Conservation (phyloP, 1,140 invertebrate species). For the Anastrepha ludens region DNA sequence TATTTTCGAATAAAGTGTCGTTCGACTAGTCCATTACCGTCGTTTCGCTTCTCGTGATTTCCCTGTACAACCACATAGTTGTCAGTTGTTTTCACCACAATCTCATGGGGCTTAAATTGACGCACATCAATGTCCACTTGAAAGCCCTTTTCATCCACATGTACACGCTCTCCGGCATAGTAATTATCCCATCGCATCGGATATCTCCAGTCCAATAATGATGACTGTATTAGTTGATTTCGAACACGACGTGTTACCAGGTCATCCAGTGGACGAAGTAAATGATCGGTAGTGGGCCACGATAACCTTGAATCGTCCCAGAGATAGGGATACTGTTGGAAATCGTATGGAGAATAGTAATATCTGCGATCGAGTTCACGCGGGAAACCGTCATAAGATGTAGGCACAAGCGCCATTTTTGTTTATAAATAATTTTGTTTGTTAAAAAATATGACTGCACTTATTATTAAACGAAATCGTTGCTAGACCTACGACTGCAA, state of each 20-base stretch:
- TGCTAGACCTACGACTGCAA: not conserved
- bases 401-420: conserved; percentile 68
- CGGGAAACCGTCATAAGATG: conserved; percentile 67
- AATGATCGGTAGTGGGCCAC: conserved; percentile 60
- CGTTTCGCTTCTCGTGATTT: conserved; percentile 87
- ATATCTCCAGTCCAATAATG: conserved; percentile 66
- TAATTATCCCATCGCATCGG: conserved; percentile 72
- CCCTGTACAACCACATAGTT: conserved; percentile 86
- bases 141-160: conserved; percentile 84
- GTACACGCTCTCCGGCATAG: conserved; percentile 76
- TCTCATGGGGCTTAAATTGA: conserved; percentile 90
- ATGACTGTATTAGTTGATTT: conserved; percentile 69
- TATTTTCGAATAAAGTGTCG: conserved; percentile 85
- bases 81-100: conserved; percentile 89
- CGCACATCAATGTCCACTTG: conserved; percentile 88
- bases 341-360: conserved; percentile 68
- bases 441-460: not conserved
- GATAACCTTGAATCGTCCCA: conserved; percentile 69
- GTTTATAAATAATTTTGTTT: conserved; percentile 29
- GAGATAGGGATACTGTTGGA: conserved; percentile 66
- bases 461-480: conserved; percentile 3
- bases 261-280: conserved; percentile 65
- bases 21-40: conserved; percentile 84
- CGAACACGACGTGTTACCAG: conserved; percentile 67
- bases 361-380: conserved; percentile 68